Base-by-base conservation (phyloP, 2,797 vertebrate species). In the Phrynocephalus guinanensis region DNA sequence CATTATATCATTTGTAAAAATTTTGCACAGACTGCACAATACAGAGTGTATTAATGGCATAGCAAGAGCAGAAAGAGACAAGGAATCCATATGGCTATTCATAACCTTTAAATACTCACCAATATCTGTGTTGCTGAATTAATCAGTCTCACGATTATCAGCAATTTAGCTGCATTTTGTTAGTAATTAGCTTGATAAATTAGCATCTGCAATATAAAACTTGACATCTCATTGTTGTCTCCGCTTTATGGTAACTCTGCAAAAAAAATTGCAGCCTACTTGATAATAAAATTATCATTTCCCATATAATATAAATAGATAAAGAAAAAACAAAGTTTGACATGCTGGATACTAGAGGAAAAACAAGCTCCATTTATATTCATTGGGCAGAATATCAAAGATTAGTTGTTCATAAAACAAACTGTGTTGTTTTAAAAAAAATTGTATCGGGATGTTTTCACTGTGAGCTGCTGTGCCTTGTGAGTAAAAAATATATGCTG, bases 111-210 rank as follows among this genome's bases (percentile, higher is more conserved):
- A 96, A 95, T 93, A 93, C 94, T 92, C 94, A 94, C 91, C 94
- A 95, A 93, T 95, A 94, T 93, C 95, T 95, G 92, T 87, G 84
- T 93, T 95, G 93, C 92, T 94, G 94, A 96, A 96, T 96, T 96
- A 96, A 96, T 96, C 96, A 96, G 94, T 90, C 95, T 95, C 93
- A 95, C 96, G 95, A 95, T 96, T 96, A 97, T 96, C 96, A 95
- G 95, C 93, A 96, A 96, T 95, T 96, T 96, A 96, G 93, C 93
- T 96, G 93, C 95, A 95, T 96, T 96, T 96, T 96, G 95, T 95
- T 96, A 94, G 96, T 96, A 97, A 97, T 97, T 97, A 96, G 93
- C 95, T 96, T 96, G 95, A 97, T 96, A 97, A 97, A 97, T 97
- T 97, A 97, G 96, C 94, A 96, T 96, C 95, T 95, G 95, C 93